Base-by-base conservation (phyloP, 2,888 invertebrate genomes). In the Macrophya annulata region DNA sequence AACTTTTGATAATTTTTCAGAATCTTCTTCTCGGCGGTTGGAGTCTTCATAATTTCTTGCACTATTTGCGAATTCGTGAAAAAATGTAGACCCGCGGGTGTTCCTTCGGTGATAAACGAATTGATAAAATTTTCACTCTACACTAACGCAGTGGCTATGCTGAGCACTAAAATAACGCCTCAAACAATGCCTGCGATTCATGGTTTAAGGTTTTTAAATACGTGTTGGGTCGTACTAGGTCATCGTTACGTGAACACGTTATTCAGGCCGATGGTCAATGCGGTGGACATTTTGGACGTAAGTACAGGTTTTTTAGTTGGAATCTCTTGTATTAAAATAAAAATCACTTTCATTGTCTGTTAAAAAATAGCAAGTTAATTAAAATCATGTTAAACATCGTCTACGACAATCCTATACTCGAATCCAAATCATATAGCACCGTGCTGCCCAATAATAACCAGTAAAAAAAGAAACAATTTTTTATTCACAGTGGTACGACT, bases 171-270 rank as follows among this genome's bases (percentile, higher is more conserved):
- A 51, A 59, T 86, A 0, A 87, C 89, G 0, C 77, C 87, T 2
- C 92, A 90, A 4, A 91, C 91, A 25, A 88, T 94, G 40, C 90
- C 91, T 0, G 92, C 92, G 59, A 88, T 95, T 17, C 94, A 95
- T 88, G 95, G 95, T 10, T 92, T 95, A 8, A 92, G 95, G 51
- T 94, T 94, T 86, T 87, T 94, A 31, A 94, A 94, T 87, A 94
- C 94, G 85, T 89, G 91, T 71, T 94, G 94, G 93, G 94, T 95
- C 2, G 90, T 94, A 40, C 86, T 94, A 12, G 94, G 94, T 0
- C 95, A 95, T 87, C 91, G 93, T 71, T 94, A 93, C 89, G 89
- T 92, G 25, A 90, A 91, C 89, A 89, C 89, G 43, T 88, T 92
- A 86, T 90, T 10, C 10, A 45, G 43, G 72, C 72, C 45, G 4